These are phyloP conservation scores for Sandelia bainsii DNA, from an alignment of 2,797 vertebrate genomes.

Conservation along the genomic window DNA sequence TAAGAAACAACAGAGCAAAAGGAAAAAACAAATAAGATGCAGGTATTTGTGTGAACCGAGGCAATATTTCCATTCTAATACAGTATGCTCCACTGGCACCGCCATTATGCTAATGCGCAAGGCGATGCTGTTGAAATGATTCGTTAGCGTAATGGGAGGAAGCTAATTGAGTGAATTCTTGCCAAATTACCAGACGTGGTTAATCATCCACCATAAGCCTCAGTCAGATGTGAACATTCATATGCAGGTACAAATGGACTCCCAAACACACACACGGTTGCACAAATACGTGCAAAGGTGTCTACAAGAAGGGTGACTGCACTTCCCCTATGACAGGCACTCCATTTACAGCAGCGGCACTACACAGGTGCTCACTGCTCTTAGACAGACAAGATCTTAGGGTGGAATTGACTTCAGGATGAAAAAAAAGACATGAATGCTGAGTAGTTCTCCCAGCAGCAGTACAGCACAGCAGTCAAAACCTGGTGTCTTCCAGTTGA, in stretches of 20 bases:
- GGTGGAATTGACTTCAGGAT: slow-evolving; percentile 52
- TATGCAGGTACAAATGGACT: slow-evolving; percentile 23
- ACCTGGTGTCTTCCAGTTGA: slow-evolving; percentile 13
- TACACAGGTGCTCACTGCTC: slow-evolving; percentile 51
- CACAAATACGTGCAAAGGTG: slow-evolving; percentile 20
- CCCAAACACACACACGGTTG: not conserved
- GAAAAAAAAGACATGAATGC: slow-evolving; percentile 53
- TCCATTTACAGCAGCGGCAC: slow-evolving; percentile 42
- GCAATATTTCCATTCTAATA: slow-evolving; percentile 57
- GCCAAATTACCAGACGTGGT: slow-evolving; percentile 66
- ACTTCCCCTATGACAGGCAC: slow-evolving; percentile 40
- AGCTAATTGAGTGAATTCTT: slow-evolving; percentile 76
- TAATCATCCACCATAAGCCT: slow-evolving; percentile 59
- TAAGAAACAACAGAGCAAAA: not conserved
- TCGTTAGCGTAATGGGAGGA: slow-evolving; percentile 72
- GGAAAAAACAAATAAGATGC: slow-evolving; percentile 4
- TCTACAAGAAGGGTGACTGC: slow-evolving; percentile 25
- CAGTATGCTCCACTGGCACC: slow-evolving; percentile 62
- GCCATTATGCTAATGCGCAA: slow-evolving; percentile 73
- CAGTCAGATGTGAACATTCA: slow-evolving; percentile 42
- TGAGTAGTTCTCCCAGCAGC: slow-evolving; percentile 44
- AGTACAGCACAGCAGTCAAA: slow-evolving; percentile 22
- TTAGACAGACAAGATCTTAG: slow-evolving; percentile 52
- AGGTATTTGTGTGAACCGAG: slow-evolving; percentile 35
- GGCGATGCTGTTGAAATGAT: slow-evolving; percentile 69